Evolutionary conservation across 2,888 invertebrate species (phyloP).

Genomic region (Corbicula japonica): DNA sequence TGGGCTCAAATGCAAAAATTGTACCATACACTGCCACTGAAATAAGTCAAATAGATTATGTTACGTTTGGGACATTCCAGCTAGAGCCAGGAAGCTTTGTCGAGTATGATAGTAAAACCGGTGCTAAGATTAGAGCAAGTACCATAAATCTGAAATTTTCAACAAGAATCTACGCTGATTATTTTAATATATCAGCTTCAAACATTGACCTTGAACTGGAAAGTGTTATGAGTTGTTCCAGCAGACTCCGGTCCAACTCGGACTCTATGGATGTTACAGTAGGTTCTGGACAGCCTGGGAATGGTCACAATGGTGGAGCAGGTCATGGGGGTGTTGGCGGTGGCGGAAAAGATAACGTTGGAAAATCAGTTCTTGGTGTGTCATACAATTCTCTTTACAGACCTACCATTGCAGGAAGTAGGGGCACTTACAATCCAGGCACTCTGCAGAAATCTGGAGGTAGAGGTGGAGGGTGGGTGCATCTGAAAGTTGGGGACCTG

Average conservation of each 20-base stretch:
- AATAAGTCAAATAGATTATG: constrained; percentile 55
- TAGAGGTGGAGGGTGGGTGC: constrained; percentile 74
- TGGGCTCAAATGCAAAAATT: constrained; percentile 75
- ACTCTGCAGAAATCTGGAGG: constrained; percentile 60
- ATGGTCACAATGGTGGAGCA: constrained; percentile 69
- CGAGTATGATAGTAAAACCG: constrained; percentile 73
- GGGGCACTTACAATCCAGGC: constrained; percentile 50
- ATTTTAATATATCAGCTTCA: constrained; percentile 72
- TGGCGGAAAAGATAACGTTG: constrained; percentile 60
- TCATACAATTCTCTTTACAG: constrained; percentile 75
- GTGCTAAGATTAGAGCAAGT: constrained; percentile 74
- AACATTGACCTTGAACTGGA: constrained; percentile 73
- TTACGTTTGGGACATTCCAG: constrained; percentile 76
- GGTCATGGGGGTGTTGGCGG: constrained; percentile 77
- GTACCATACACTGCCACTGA: constrained; percentile 68
- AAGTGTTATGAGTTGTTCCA: constrained; percentile 72
- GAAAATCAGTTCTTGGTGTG: constrained; percentile 46
- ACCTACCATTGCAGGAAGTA: constrained; percentile 72
- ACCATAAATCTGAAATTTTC: constrained; percentile 73
- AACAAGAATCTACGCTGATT: constrained; percentile 73
- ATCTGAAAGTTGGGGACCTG: constrained; percentile 66
- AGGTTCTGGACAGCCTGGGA: constrained; percentile 55
- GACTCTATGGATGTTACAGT: constrained; percentile 63
- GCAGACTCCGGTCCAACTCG: constrained; percentile 63
- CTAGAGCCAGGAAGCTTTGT: constrained; percentile 76